Base-by-base conservation (phyloP, 2,113 vertebrate species). In the Sterrhoptilus dennistouni region DNA sequence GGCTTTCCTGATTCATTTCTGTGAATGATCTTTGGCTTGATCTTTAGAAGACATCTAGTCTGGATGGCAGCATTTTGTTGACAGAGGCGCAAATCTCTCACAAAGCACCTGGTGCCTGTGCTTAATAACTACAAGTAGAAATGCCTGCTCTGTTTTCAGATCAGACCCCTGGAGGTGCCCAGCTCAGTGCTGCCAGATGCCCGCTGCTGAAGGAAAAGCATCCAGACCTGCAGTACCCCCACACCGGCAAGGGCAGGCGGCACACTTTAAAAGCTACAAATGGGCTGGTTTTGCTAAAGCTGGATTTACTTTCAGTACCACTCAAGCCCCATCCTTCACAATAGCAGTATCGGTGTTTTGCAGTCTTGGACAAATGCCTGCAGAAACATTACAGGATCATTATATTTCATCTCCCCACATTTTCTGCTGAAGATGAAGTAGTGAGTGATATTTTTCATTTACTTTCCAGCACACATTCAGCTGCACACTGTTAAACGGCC, bases 341-440 rank as follows among this genome's bases (percentile, higher is more conserved):
- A 29, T 5, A 64, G 15, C 36, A 87, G 35, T 27, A 72, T 40
- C 3, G 4, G 21, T 82, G 87, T 35, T 89, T 68, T 59, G 44
- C 38, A 75, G 33, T 64, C 44, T 79, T 84, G 84, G 84, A 77
- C 44, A 95, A 90, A 93, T 75, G 65, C 61, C 82, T 76, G 53
- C 70, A 87, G 85, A 90, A 91, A 68, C 53, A 76, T 91, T 92
- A 79, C 29, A 28, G 66, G 42, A 90, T 79, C 53, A 59, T 75
- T 90, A 49, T 47, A 85, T 90, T 94, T 87, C 57, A 42, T 64
- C 24, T 93, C 61, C 15, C 10, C 65, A 35, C 25, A 31, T 79
- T 89, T 93, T 89, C n/a, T 59, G 17, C 53, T 64, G n/a, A 84
- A 84, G 78, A 59, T 47, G 69, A 76, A 93, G 44, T 25, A 87